Percentiles rank a stretch among this genome's conserved stretches.
These are phyloP conservation scores for Pseudomyrmex concolor DNA, from an alignment of 1,140 invertebrate species.

Conservation along the genomic window DNA sequence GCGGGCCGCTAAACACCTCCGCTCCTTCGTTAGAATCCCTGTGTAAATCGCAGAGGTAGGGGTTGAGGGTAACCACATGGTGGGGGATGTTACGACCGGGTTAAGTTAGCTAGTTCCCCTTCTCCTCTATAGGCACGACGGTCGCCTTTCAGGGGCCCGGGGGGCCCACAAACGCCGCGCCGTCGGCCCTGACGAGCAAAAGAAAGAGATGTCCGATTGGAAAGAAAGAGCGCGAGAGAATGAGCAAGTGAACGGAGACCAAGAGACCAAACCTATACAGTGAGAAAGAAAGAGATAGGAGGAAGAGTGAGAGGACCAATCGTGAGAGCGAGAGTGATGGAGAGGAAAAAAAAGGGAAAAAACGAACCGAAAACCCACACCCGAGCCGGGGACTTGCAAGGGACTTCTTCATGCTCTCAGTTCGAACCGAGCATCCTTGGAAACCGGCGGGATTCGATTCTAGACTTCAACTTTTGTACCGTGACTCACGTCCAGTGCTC, in stretches of 20 bases:
- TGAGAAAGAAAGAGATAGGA: slow-evolving; percentile 22
- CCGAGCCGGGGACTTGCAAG: slow-evolving; percentile 78
- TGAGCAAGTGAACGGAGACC: slow-evolving; percentile 32
- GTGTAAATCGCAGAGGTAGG: slow-evolving; percentile 56
- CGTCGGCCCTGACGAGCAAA: slow-evolving; percentile 75
- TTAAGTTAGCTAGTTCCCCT: slow-evolving; percentile 80
- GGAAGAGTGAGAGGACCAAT: slow-evolving; percentile 42
- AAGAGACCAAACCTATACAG: slow-evolving; percentile 28
- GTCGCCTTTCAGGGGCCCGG: slow-evolving; percentile 80
- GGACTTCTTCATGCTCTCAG: slow-evolving; percentile 81
- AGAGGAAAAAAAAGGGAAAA: slow-evolving; percentile 78
- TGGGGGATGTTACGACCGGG: slow-evolving; percentile 74
- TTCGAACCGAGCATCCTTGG: slow-evolving; percentile 84
- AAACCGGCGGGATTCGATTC: slow-evolving; percentile 79
- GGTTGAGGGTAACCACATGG: slow-evolving; percentile 69
- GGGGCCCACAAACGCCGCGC: slow-evolving; percentile 80
- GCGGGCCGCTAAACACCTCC: slow-evolving; percentile 58
- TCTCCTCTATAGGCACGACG: slow-evolving; percentile 36
- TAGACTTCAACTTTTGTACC: slow-evolving; percentile 32
- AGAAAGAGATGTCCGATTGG: slow-evolving; percentile 3
- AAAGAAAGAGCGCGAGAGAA: slow-evolving; percentile 31
- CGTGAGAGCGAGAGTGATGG: slow-evolving; percentile 62
- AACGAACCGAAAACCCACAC: slow-evolving; percentile 83
- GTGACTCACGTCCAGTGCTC: slow-evolving; percentile 36
- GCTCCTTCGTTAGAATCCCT: slow-evolving; percentile 69